Base-by-base conservation (phyloP, 2,113 vertebrate species). In the Pseudorasbora parva region DNA sequence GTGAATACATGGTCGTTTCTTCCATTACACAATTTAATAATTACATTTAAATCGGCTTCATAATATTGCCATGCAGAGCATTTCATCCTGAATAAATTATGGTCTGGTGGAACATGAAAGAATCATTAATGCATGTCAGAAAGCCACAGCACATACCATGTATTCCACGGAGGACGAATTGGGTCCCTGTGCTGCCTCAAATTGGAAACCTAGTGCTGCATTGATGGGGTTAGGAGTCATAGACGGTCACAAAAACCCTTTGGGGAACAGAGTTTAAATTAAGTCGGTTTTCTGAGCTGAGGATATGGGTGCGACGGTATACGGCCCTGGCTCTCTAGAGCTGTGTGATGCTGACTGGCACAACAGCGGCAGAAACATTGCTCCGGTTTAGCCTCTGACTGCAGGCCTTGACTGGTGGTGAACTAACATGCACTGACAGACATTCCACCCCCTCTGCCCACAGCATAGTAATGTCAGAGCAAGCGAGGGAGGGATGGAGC, bases 371-470 rank as follows among this genome's bases (percentile, higher is more conserved):
- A 62, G 60, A 57, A 78, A 81, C 57, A 78, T 81, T 78, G 71
- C 72, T 73, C 71, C 17, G 74, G 78, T 81, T 85, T 75, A 81
- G 47, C 83, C 81, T 75, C 45, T 85, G 83, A 86, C 78, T 85
- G 43, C 81, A 30, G 60, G 76, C 23, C 73, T 43, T 49, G 17
- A 15, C 81, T 56, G 62, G 47, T 73, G 25, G 19, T 47, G 86
- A 83, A 77, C 79, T 88, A 87, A 91, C 59, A 68, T 11, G 25
- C 74, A 51, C 25, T 91, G 89, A 88, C 89, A 92, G 83, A 72
- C 80, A 84, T 54, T 82, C 74, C 66, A 81, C 60, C 80, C 81
- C 30, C 56, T 62, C 76, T 62, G 57, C 74, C 85, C 86, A 87
- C 77, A 75, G 37, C 82, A 81, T 59, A 54, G 54, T 43, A 78